phyloP scores from a whole-genome alignment of 2,888 invertebrate species.

The Agrilus cyanescens region DNA sequence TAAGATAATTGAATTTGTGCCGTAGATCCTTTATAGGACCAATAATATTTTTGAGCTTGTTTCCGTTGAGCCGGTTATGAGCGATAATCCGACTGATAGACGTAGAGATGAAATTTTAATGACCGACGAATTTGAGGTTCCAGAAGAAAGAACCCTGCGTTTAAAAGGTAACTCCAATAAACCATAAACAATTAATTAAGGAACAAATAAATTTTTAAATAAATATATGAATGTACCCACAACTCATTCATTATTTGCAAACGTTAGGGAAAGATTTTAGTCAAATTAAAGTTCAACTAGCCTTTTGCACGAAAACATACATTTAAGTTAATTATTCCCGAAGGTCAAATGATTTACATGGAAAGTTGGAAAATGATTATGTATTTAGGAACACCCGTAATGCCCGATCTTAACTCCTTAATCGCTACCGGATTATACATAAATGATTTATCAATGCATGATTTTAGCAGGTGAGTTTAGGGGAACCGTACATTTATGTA shows the following conservation, averaged over 20 bases:
- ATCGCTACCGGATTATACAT: constrained; percentile 90
- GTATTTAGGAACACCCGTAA: constrained; percentile 91
- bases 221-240: too few relatives aligned
- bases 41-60: constrained; percentile 95
- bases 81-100: constrained; percentile 43
- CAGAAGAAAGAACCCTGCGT: constrained; percentile 63
- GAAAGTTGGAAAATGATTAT: constrained; percentile 96
- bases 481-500: not conserved
- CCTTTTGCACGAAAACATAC: constrained; percentile 1
- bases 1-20: not conserved
- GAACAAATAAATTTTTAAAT: not conserved
- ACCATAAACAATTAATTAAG: not conserved
- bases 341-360: constrained; percentile 98
- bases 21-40: constrained; percentile 81
- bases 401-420: constrained; percentile 88
- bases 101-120: constrained; percentile 43
- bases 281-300: too few relatives aligned
- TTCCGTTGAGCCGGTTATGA: constrained; percentile 78
- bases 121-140: constrained; percentile 52
- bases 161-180: constrained; percentile 58
- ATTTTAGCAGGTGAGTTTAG: constrained; percentile 74
- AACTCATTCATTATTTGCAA: too few relatives aligned
- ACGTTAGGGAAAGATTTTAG: too few relatives aligned
- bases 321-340: constrained; percentile 1
- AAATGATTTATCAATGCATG: constrained; percentile 98